Conservation (phyloP, 2,113 vertebrate species). For the Salminus brasiliensis region DNA sequence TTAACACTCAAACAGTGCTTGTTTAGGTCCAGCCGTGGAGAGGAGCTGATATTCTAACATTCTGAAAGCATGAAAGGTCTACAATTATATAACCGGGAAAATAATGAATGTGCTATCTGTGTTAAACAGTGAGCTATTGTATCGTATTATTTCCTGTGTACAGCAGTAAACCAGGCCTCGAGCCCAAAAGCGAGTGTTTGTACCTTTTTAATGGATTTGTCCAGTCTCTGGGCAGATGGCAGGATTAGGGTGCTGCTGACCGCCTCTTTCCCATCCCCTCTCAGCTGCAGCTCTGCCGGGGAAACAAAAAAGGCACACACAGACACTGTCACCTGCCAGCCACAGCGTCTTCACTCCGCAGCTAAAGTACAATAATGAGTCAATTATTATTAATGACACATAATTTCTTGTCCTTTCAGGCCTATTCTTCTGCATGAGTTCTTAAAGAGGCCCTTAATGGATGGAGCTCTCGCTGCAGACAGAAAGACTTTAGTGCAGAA, state of each 20-base stretch:
- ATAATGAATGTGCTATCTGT: too few species aligned
- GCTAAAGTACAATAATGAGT: slow-evolving; percentile 46
- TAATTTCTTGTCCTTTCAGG: slow-evolving; percentile 71
- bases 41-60: too few species aligned
- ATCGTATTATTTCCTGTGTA: too few species aligned
- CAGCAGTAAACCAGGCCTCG: too few species aligned
- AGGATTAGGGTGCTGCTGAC: slow-evolving; percentile 79
- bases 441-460: slow-evolving; percentile 29
- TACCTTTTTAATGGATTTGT: slow-evolving; percentile 86
- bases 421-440: slow-evolving; percentile 31
- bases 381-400: slow-evolving; percentile 78
- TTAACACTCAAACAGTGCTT: too few species aligned
- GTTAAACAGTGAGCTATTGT: too few species aligned
- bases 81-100: too few species aligned
- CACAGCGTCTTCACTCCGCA: slow-evolving; percentile 55
- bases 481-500: slow-evolving; percentile 29
- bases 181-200: slow-evolving; percentile 26
- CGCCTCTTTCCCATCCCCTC: slow-evolving; percentile 75
- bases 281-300: slow-evolving; percentile 78
- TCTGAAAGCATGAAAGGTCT: too few species aligned
- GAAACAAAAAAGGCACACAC: slow-evolving; percentile 54
- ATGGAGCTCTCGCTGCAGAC: slow-evolving; percentile 1
- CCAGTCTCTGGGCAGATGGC: slow-evolving; percentile 74
- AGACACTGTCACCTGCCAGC: slow-evolving; percentile 62
- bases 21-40: too few species aligned